Base-by-base conservation (phyloP, 1,140 invertebrate genomes). In the Polypedilum pembai region DNA sequence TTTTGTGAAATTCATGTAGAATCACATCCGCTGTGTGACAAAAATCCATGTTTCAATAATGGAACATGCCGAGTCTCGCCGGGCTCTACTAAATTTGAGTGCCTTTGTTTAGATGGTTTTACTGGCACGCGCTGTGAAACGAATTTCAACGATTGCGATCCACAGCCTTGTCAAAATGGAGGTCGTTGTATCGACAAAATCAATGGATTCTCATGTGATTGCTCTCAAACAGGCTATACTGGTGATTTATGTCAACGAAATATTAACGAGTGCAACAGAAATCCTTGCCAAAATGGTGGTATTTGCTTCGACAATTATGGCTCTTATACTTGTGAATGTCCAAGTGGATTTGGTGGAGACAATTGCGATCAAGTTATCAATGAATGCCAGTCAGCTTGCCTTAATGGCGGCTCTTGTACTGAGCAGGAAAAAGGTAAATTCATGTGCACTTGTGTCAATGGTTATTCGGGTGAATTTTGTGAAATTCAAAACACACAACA, bases 281-380 rank as follows among this genome's bases (percentile, higher is more conserved):
- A 86, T 77, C 89, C 92, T 0, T 96, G 94, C 83, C 83, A 88
- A 10, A 92, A 93, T 84, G 86, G 88, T 0, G 91, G 93, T 20
- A 83, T 86, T 8, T 94, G 92, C 82, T 92, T 89, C 80, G 90
- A 92, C 80, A 91, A 87, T 74, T 92, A 92, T 79, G 92, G 91
- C 10, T 85, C 88, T 45, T 94, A 91, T 82, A 87, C 90, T 76
- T 98, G 95, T 80, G 87, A 90, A 73, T 98, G 96, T 83, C 85
- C 88, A 56, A 83, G 86, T 15, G 94, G 94, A 65, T 97, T 91
- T 86, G 89, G 88, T 41, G 94, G 94, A 7, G 79, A 83, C 20
- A 86, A 88, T 76, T 90, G 89, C 79, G 86, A 88, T 74, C 78
- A 79, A 10, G 84, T 86, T 75, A 82, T 87, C 73, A 84, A 85